A percentile compares a stretch with the other conserved stretches of the same genome.
Evolutionary conservation across 2,888 invertebrate genomes (phyloP).

Genomic region (Plagodis pulveraria): DNA sequence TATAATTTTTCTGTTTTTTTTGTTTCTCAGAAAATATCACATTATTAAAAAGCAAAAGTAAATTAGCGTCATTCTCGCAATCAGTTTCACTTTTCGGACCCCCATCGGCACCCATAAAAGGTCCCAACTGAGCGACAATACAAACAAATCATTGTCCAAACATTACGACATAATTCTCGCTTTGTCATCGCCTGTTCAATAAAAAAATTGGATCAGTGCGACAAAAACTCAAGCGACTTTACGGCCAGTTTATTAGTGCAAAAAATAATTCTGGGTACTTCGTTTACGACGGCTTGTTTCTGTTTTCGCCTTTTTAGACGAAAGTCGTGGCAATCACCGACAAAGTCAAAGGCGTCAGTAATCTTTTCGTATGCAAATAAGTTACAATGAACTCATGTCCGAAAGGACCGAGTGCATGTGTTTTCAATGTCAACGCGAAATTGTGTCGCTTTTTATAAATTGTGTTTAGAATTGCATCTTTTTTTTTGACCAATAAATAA

Average conservation of each 20-base stretch:
- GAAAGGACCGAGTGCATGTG: conserved; percentile 62
- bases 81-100: conserved; percentile 45
- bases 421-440: conserved; percentile 66
- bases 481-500: conserved; percentile 51
- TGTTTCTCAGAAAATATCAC: conserved; percentile 19
- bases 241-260: conserved; percentile 74
- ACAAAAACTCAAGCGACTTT: conserved; percentile 58
- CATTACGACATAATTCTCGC: conserved; percentile 68
- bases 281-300: conserved; percentile 57
- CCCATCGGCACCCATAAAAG: conserved; percentile 57
- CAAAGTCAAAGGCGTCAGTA: conserved; percentile 64
- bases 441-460: conserved; percentile 45
- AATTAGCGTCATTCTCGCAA: conserved; percentile 40
- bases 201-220: conserved; percentile 60
- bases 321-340: conserved; percentile 67
- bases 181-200: conserved; percentile 51
- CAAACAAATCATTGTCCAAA: conserved; percentile 68
- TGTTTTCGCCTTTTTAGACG: conserved; percentile 67
- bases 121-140: conserved; percentile 48
- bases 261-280: conserved; percentile 67
- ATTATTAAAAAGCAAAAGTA: conserved; percentile 45
- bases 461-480: conserved; percentile 40
- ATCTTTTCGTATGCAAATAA: conserved; percentile 79
- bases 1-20: conserved; percentile 19
- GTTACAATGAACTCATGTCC: conserved; percentile 74